phyloP scores from a whole-genome alignment of 2,888 invertebrate genomes.

The Trachelus stipa region DNA sequence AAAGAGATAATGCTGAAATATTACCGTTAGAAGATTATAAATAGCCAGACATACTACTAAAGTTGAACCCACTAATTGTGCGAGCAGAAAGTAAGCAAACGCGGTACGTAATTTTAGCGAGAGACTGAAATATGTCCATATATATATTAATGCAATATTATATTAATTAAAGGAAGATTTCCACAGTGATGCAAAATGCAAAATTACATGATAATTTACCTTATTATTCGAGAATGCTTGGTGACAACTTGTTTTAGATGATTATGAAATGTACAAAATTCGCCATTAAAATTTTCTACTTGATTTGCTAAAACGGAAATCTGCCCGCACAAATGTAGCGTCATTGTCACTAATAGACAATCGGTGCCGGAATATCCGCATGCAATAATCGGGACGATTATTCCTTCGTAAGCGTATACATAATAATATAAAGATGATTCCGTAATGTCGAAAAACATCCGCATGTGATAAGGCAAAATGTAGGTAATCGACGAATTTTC shows the following conservation, averaged over 20 bases:
- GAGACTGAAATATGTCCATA: background rate
- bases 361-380: constrained; percentile 15
- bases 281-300: background rate
- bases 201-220: background rate
- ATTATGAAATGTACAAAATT: background rate
- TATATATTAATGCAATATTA: background rate
- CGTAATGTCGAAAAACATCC: constrained; percentile 16
- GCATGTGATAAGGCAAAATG: constrained; percentile 5
- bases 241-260: background rate
- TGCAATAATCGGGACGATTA: background rate
- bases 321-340: constrained; percentile 32
- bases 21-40: constrained; percentile 22
- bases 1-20: background rate
- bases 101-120: background rate
- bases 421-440: background rate
- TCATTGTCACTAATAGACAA: constrained; percentile 21
- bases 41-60: constrained; percentile 27
- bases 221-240: constrained; percentile 1
- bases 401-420: constrained; percentile 11
- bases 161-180: background rate
- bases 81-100: constrained; percentile 18
- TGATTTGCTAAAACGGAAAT: constrained; percentile 16
- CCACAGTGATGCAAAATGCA: background rate
- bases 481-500: constrained; percentile 1
- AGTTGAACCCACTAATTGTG: constrained; percentile 20